phyloP scores from a whole-genome alignment of 2,888 invertebrate genomes.

The Desoria tigrina region DNA sequence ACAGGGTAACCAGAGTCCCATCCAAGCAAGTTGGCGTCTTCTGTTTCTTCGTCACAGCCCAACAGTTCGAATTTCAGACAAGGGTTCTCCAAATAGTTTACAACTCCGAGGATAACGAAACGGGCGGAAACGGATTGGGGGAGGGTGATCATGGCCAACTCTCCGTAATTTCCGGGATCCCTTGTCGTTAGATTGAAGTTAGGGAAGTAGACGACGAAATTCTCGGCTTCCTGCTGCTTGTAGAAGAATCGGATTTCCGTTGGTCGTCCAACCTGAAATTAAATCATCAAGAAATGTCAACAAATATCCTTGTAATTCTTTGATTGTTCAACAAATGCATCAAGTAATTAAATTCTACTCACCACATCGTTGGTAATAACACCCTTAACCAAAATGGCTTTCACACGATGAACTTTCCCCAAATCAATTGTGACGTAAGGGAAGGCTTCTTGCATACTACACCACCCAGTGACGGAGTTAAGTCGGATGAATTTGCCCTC shows the following conservation, averaged over 20 bases:
- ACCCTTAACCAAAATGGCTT: constrained; percentile 88
- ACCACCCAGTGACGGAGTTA: constrained; percentile 93
- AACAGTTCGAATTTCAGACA: constrained; percentile 93
- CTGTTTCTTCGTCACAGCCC: constrained; percentile 82
- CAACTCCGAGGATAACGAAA: constrained; percentile 90
- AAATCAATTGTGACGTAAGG: constrained; percentile 94
- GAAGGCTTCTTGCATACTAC: constrained; percentile 94
- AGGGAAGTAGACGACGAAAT: constrained; percentile 95
- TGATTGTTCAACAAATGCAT: too few relatives aligned
- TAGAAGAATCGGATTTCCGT: constrained; percentile 97
- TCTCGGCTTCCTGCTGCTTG: constrained; percentile 89
- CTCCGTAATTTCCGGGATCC: constrained; percentile 95
- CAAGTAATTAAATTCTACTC: too few relatives aligned
- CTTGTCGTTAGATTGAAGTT: constrained; percentile 92
- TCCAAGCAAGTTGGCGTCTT: constrained; percentile 77
- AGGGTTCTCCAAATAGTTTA: constrained; percentile 94
- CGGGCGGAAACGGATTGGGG: constrained; percentile 91
- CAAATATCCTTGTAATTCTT: too few relatives aligned
- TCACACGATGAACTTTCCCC: constrained; percentile 87
- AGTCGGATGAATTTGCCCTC: constrained; percentile 85
- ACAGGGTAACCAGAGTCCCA: constrained; percentile 92
- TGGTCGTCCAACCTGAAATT: too few relatives aligned
- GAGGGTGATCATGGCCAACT: constrained; percentile 91
- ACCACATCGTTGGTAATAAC: constrained; percentile 93
- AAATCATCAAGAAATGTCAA: too few relatives aligned